Evolutionary conservation across 2,888 invertebrate species (phyloP), one percentile per base, ranked within the genome.

Genomic region (Tuberolachnus salignus): DNA sequence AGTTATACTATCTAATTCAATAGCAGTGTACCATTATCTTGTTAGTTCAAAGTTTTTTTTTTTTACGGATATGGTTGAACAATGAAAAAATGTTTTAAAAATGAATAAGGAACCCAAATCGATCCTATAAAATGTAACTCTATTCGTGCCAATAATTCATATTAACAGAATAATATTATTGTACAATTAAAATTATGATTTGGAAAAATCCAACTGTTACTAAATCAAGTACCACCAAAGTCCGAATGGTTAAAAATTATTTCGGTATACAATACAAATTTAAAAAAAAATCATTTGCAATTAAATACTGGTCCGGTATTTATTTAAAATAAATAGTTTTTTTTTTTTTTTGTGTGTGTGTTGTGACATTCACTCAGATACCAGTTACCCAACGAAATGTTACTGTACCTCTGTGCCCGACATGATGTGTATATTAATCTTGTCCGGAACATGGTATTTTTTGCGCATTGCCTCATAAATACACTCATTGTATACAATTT

Each of bases 331-430:
- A 72, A 19, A 4, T 19, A 9, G 9, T 19, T 72, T 23, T 1
- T 57, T 34, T 34, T 34, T 1, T 57, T 34, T 34, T 34, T 34
- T 26, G 1, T n/a, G n/a, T n/a, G n/a, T n/a, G n/a, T n/a, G n/a
- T n/a, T n/a, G 71, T 19, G 49, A 67, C 67, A 78, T 78, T 78
- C 75, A 78, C 75, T 67, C 75, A 57, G 75, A 69, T 78, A 67
- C 75, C 75, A 78, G 57, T 78, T 64, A 13, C 11, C 26, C 19
- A 57, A 67, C 46, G 57, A 78, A 78, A 55, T 51, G 34, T 49
- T 67, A 78, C 75, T 59, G n/a, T 78, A 78, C 75, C 75, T 78
- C 59, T 78, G 75, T 16, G n/a, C 19, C 49, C 21, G 4, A 67
- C 46, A 78, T 57, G 67, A 78, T 23, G 66, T 49, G 42, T 59